These are phyloP conservation scores for Samia ricini DNA, from an alignment of 1,140 invertebrate genomes.

Conservation along the genomic window DNA sequence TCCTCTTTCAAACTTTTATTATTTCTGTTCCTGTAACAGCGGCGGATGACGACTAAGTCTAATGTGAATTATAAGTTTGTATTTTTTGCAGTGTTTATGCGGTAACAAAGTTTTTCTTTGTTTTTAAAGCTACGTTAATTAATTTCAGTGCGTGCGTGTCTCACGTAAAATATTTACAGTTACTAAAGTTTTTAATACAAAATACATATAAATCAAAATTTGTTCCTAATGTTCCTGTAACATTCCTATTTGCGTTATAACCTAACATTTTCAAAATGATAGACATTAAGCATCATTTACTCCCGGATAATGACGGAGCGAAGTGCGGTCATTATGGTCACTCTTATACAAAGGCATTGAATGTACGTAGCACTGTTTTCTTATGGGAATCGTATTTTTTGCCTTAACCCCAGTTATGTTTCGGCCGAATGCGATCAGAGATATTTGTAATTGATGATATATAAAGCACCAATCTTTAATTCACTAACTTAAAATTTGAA, in stretches of 20 bases:
- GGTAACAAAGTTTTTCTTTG: background rate
- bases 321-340: background rate
- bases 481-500: too few species aligned
- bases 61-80: background rate
- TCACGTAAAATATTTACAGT: background rate
- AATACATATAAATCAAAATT: background rate
- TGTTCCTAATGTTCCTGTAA: background rate
- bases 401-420: background rate
- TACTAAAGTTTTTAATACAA: background rate
- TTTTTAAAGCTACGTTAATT: background rate
- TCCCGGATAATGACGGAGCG: background rate
- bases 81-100: background rate
- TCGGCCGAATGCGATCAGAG: background rate
- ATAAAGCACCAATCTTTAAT: background rate
- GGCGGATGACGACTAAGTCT: background rate
- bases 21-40: too few species aligned
- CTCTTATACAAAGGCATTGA: background rate
- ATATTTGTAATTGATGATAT: background rate
- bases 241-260: background rate
- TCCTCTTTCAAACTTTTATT: too few species aligned
- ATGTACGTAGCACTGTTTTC: background rate
- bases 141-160: background rate
- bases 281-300: conserved; percentile 1
- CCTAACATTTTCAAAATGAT: background rate
- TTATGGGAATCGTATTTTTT: background rate